A percentile compares a stretch with the other conserved stretches of the same genome.
Evolutionary conservation across 1,140 invertebrate species (phyloP).

Genomic region (Reticulitermes speratus): DNA sequence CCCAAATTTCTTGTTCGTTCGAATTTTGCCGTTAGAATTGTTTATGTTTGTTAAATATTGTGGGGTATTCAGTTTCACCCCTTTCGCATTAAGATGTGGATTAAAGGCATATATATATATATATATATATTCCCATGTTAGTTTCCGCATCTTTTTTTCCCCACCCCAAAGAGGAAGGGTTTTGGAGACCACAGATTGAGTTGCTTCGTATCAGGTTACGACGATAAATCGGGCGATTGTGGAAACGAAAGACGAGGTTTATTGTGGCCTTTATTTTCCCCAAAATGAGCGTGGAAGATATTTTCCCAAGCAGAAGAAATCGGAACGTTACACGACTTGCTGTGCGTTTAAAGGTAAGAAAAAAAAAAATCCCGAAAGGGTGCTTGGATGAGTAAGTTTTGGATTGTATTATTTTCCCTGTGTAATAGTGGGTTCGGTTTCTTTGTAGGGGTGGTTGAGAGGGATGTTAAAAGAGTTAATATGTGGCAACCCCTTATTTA

Average conservation of each 20-base stretch:
- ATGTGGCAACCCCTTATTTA: slow-evolving; percentile 28
- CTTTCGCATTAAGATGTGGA: background rate
- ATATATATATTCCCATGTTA: background rate
- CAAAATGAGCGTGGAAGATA: slow-evolving; percentile 11
- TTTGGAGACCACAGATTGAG: slow-evolving; percentile 25
- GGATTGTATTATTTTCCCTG: background rate
- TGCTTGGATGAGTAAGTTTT: slow-evolving; percentile 7
- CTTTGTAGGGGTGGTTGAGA: slow-evolving; percentile 9
- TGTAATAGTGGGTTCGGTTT: slow-evolving; percentile 14
- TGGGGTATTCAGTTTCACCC: background rate
- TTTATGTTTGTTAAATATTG: too few species aligned
- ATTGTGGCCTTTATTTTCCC: background rate
- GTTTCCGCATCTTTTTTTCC: background rate
- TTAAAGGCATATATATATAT: too few species aligned
- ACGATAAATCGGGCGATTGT: slow-evolving; percentile 20
- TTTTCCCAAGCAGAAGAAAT: slow-evolving; percentile 2
- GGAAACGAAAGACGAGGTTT: background rate
- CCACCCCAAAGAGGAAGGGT: background rate
- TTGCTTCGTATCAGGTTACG: slow-evolving; percentile 15
- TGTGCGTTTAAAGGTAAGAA: background rate
- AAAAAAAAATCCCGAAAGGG: background rate
- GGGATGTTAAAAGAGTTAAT: slow-evolving; percentile 26
- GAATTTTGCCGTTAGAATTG: too few species aligned
- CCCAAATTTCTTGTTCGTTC: too few species aligned
- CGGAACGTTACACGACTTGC: background rate